These are phyloP conservation scores for Melanerpes formicivorus DNA, from an alignment of 2,113 vertebrate species.

Conservation along the genomic window DNA sequence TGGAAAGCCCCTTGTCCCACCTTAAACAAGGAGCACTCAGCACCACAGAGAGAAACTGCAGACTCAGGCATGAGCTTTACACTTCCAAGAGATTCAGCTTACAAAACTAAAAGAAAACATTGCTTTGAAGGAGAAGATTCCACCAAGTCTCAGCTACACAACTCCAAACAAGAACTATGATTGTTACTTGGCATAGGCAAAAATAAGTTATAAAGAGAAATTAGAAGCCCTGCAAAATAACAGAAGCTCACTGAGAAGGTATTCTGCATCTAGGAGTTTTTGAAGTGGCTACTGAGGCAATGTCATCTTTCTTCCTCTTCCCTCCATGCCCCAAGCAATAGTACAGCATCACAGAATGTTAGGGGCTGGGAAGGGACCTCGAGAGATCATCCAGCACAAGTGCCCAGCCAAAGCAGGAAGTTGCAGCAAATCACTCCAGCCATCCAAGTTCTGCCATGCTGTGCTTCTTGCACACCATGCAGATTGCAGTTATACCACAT, in stretches of 20 bases:
- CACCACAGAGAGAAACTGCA: not conserved
- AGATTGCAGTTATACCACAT: not conserved
- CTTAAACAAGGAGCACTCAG: rapidly evolving
- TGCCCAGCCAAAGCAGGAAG: too few relatives aligned
- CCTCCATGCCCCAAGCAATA: not conserved
- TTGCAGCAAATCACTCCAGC: not conserved
- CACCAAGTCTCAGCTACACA: rapidly evolving
- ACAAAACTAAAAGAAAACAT: not conserved
- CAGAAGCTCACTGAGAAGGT: not conserved
- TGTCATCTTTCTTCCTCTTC: not conserved
- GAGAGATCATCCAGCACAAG: too few relatives aligned
- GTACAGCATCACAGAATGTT: too few relatives aligned
- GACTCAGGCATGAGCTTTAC: not conserved
- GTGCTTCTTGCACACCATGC: not conserved
- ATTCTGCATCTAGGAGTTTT: not conserved
- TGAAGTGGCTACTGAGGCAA: not conserved
- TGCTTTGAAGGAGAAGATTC: not conserved
- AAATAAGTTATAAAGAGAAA: not conserved
- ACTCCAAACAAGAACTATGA: not conserved
- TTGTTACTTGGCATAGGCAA: not conserved
- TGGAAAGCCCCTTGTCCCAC: not conserved
- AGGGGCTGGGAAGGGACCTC: too few relatives aligned
- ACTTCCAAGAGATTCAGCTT: not conserved
- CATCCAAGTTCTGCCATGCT: not conserved
- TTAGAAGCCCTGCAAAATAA: not conserved